Conservation (phyloP, 1,140 invertebrate genomes). For the Thalassaphorura encarpata region DNA sequence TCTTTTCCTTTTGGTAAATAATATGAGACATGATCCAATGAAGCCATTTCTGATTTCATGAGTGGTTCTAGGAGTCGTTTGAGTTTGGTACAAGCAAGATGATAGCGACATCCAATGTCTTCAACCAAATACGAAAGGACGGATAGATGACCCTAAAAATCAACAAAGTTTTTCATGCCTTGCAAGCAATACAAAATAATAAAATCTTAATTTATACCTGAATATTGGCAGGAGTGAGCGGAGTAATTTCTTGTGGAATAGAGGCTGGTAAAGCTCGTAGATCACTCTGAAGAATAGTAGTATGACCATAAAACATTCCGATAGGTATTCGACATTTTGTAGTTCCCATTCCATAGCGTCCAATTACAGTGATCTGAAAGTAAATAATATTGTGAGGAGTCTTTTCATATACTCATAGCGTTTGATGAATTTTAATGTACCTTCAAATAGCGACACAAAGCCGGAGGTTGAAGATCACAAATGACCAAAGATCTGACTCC, state of each 20-base stretch:
- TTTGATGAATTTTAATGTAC: slow-evolving; percentile 42
- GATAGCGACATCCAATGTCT: slow-evolving; percentile 72
- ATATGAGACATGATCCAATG: slow-evolving; percentile 66
- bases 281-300: slow-evolving; percentile 61
- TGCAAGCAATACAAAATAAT: background rate
- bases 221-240: slow-evolving; percentile 29
- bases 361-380: slow-evolving; percentile 66
- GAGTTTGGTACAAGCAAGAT: slow-evolving; percentile 67
- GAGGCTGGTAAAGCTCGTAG: slow-evolving; percentile 27
- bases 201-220: slow-evolving; percentile 13
- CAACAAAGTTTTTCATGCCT: no score
- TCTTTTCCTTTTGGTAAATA: slow-evolving; percentile 51
- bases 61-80: slow-evolving; percentile 63
- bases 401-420: background rate
- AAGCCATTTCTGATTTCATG: slow-evolving; percentile 60
- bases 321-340: slow-evolving; percentile 79
- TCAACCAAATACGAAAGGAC: slow-evolving; percentile 53
- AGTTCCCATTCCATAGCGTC: slow-evolving; percentile 78
- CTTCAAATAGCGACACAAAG: slow-evolving; percentile 78
- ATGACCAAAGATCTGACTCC: slow-evolving; percentile 68
- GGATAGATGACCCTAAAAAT: slow-evolving; percentile 46
- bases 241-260: slow-evolving; percentile 14
- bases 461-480: slow-evolving; percentile 76
- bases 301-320: slow-evolving; percentile 85
- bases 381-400: background rate